Evolutionary conservation across 2,113 vertebrate genomes (phyloP).

Genomic region (Dromiciops gliroides): DNA sequence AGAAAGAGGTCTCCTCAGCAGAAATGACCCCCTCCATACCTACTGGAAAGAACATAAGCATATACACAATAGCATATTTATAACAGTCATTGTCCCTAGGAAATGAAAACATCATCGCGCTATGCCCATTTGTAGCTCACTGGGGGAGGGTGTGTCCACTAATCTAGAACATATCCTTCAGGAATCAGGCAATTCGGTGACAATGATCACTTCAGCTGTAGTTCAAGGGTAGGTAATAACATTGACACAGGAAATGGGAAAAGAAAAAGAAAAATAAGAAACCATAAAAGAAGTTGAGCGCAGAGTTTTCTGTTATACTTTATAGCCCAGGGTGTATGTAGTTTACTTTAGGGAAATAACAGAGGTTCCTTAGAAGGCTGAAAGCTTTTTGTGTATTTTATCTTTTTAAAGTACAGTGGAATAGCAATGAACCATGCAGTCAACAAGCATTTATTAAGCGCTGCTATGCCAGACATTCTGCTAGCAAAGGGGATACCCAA

Average conservation of each 20-base stretch:
- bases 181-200: slow-evolving; percentile 45
- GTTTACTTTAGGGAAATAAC: slow-evolving; percentile 49
- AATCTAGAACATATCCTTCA: not conserved
- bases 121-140: not conserved
- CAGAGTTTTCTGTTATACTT: slow-evolving; percentile 49
- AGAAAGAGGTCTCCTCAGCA: slow-evolving; percentile 17
- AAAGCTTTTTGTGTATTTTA: not conserved
- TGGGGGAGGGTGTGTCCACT: not conserved
- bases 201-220: slow-evolving; percentile 47
- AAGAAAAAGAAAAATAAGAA: slow-evolving; percentile 58
- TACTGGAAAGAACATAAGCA: not conserved
- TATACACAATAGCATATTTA: not conserved
- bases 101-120: not conserved
- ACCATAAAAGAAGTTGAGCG: slow-evolving; percentile 45
- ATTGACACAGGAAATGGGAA: slow-evolving; percentile 64
- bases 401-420: not conserved
- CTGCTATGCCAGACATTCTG: not conserved
- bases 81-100: not conserved
- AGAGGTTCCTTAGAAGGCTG: slow-evolving; percentile 18
- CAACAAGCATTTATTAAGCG: not conserved
- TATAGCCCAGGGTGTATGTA: slow-evolving; percentile 10
- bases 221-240: slow-evolving; percentile 31
- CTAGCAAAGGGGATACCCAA: too few relatives aligned
- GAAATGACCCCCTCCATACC: not conserved
- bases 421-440: not conserved